These are phyloP conservation scores for Zygothrica quintamaculata DNA, from an alignment of 2,888 invertebrate species.

Conservation along the genomic window DNA sequence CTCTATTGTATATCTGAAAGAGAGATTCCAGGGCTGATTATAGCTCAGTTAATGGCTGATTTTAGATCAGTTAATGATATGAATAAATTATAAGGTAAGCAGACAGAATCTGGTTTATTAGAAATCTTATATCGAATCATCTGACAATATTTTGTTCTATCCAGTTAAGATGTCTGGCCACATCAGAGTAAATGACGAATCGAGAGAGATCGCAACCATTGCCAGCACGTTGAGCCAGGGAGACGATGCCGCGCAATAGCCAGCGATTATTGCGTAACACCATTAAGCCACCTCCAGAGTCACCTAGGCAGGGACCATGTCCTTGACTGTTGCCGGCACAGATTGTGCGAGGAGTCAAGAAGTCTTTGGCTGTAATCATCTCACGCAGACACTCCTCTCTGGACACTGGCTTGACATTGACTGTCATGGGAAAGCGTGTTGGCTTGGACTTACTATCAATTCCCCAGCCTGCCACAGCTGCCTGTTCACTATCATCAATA, in stretches of 20 bases:
- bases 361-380: constrained; percentile 64
- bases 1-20: no score
- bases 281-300: constrained; percentile 87
- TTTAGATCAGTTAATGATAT: no score
- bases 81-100: constrained; percentile 26
- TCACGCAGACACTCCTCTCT: constrained; percentile 53
- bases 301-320: constrained; percentile 83
- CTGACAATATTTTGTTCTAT: constrained; percentile 75
- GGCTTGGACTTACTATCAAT: constrained; percentile 69
- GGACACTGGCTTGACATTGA: constrained; percentile 54
- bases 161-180: neutral
- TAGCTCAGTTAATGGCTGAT: no score
- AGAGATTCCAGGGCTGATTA: no score
- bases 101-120: constrained; percentile 41
- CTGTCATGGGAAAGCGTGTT: constrained; percentile 57
- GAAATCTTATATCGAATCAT: constrained; percentile 19
- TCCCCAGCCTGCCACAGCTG: constrained; percentile 86
- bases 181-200: constrained; percentile 83
- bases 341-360: constrained; percentile 70
- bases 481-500: constrained; percentile 81
- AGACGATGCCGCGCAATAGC: constrained; percentile 84
- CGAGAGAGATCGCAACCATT: constrained; percentile 86
- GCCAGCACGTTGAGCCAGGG: constrained; percentile 77
- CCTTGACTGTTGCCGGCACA: constrained; percentile 81
- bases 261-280: constrained; percentile 81